These are phyloP conservation scores for Rousettus madagascariensis DNA, from an alignment of 2,797 vertebrate genomes.

Conservation along the genomic window DNA sequence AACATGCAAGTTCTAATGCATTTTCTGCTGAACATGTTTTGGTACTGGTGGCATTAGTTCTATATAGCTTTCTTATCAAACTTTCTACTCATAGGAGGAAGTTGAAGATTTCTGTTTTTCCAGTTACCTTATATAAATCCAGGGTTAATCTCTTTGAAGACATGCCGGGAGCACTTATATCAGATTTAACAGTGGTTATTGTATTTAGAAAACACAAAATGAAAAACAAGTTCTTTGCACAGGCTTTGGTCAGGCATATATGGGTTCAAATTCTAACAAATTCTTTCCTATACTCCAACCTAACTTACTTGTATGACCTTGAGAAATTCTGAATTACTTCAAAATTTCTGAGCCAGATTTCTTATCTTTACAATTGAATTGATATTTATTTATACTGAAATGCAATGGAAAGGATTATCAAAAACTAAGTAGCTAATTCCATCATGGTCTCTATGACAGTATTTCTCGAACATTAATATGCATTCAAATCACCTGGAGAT, in stretches of 20 bases:
- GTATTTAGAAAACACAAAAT: neutral
- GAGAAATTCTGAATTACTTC: neutral
- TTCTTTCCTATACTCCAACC: neutral
- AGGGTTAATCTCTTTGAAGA: neutral
- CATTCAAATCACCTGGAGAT: neutral
- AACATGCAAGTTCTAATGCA: neutral
- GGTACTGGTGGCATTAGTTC: neutral
- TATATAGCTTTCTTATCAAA: neutral
- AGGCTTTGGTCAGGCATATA: neutral
- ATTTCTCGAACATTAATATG: neutral
- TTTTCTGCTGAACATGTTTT: neutral
- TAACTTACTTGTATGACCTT: neutral
- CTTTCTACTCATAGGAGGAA: neutral
- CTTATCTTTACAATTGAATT: neutral
- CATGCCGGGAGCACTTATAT: neutral
- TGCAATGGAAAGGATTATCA: neutral
- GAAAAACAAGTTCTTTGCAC: neutral
- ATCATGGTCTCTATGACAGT: neutral
- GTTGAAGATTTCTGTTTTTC: neutral
- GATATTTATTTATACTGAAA: neutral
- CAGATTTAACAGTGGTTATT: neutral
- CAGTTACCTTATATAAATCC: neutral
- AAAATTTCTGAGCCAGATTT: neutral
- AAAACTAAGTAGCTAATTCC: neutral
- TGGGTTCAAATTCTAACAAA: neutral